Conservation (phyloP, 1,140 invertebrate species). For the Caenorhabditis latens region DNA sequence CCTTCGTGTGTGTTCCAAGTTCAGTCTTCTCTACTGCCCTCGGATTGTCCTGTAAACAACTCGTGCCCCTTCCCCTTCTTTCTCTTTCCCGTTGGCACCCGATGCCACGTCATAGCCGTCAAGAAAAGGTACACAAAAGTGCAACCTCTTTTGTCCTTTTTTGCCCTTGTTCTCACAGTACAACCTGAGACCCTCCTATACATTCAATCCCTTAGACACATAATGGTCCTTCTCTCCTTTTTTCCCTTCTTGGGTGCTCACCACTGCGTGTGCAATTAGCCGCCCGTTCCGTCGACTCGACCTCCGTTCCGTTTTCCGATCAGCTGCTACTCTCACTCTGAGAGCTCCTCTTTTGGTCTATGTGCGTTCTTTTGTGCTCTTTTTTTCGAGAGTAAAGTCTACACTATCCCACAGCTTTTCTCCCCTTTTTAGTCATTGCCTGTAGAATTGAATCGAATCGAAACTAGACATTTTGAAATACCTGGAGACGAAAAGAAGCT, state of each 20-base stretch:
- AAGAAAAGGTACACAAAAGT: constrained; percentile 1
- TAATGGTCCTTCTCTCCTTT: constrained; percentile 27
- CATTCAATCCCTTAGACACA: constrained; percentile 37
- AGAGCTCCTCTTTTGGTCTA: not conserved
- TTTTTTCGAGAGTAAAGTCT: not conserved
- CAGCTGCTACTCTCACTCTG: constrained; percentile 15
- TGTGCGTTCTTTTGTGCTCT: constrained; percentile 35
- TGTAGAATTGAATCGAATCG: not conserved
- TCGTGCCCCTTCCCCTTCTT: not conserved
- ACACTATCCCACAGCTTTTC: not conserved
- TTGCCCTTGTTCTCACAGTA: constrained; percentile 17
- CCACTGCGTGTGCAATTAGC: constrained; percentile 43
- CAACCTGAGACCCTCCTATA: not conserved
- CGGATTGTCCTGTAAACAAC: constrained; percentile 20
- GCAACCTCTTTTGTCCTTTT: constrained; percentile 31
- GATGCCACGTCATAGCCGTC: constrained; percentile 2
- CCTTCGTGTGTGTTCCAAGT: not conserved
- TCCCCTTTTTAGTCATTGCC: not conserved
- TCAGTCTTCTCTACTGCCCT: not conserved
- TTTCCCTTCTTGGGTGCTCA: not conserved
- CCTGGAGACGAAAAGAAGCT: not conserved
- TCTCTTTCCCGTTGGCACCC: not conserved
- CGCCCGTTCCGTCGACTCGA: not conserved
- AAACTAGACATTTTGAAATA: not conserved
- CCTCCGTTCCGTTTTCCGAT: not conserved